A percentile compares a stretch with the other conserved stretches of the same genome.
Evolutionary conservation across 2,113 vertebrate species (phyloP).

Genomic region (Suncus etruscus): DNA sequence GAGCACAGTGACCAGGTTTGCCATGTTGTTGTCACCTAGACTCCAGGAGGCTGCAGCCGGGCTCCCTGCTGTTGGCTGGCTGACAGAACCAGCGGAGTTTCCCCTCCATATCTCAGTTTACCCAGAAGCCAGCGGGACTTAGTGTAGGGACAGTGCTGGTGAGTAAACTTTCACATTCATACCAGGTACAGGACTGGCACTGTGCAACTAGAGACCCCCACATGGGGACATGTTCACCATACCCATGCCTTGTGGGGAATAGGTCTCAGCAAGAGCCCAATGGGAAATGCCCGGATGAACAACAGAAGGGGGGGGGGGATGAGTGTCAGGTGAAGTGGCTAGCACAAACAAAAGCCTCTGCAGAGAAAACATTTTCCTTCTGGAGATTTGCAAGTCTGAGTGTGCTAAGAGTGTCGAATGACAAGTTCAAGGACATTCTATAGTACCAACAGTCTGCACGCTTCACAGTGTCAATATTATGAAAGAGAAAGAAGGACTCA

Average conservation of each 20-base stretch:
- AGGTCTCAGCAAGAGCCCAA: neutral
- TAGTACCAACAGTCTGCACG: neutral
- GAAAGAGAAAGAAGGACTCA: constrained; percentile 3
- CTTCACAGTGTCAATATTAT: constrained; percentile 7
- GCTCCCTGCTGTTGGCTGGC: neutral
- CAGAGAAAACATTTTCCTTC: neutral
- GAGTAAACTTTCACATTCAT: neutral
- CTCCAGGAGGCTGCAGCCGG: too few relatives aligned
- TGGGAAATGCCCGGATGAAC: neutral
- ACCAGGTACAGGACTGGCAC: neutral
- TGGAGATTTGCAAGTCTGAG: neutral
- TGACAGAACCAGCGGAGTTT: neutral
- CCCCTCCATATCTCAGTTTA: neutral
- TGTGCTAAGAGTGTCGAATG: neutral
- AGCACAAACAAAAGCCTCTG: neutral
- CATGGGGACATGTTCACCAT: neutral
- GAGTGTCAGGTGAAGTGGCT: neutral
- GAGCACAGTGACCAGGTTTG: too few relatives aligned
- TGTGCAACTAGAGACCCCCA: neutral
- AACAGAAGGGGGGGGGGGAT: neutral
- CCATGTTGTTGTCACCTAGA: too few relatives aligned
- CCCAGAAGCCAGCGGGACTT: neutral
- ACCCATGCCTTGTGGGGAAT: neutral
- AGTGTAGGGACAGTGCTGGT: too few relatives aligned
- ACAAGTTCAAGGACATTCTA: neutral